Base-by-base conservation (phyloP, 2,113 vertebrate species). In the Riparia riparia region DNA sequence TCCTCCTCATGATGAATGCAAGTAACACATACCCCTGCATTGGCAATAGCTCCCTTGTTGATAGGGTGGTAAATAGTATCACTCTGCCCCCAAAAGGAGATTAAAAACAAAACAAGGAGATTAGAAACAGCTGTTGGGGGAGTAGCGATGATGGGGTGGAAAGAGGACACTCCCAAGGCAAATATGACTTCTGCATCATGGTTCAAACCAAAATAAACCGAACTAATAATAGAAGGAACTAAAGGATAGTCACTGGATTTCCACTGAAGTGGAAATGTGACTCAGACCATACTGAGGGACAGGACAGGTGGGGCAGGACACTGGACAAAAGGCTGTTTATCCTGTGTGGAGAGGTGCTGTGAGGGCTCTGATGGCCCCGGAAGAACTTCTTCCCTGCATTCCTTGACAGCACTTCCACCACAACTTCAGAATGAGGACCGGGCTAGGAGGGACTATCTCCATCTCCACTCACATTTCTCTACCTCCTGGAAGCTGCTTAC, bases 51-150 rank as follows among this genome's bases (percentile, higher is more conserved):
- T 86, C 47, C 65, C 63, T 81, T n/a, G 50, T 88, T 58, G 66
- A 66, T 17, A 88, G 76, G 21, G n/a, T 51, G 74, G 68, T 81
- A 81, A 88, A 80, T 74, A 85, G 63, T 54, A 77, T 70, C 63
- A 25, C 47, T 82, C 32, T 86, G 73, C 21, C 79, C 83, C 44
- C 71, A 70, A 90, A 96, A 76, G 9, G 34, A 86, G 65, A 73
- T 91, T 70, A 86, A 81, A 95, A 97, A 95, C 94, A 96, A 93
- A 96, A 77, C 82, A 95, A 45, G 17, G 82, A 88, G 87, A 94
- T 95, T 94, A 93, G 76, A 57, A 85, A 81, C 90, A 89, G 92
- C 93, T 95, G 92, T 34, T 85, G 39, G 85, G 60, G 73, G 80
- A 89, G 76, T 81, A 68, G 76, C 78, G 76, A 71, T 81, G 86